Base-by-base conservation (phyloP, 1,140 invertebrate genomes). In the Argopecten irradians region DNA sequence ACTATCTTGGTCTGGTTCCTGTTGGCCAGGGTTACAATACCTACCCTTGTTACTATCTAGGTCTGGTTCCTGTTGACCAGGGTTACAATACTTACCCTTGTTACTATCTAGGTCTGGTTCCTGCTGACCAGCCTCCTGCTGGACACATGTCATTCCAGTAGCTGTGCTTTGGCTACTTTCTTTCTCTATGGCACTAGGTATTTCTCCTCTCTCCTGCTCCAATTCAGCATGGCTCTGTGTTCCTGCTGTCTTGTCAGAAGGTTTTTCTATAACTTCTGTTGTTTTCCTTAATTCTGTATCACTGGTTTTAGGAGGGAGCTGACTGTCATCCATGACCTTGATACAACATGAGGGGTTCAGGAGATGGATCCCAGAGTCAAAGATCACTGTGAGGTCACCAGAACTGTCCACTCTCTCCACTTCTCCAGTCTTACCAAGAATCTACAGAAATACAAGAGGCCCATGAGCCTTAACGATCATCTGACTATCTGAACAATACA, bases 361-460 rank as follows among this genome's bases (percentile, higher is more conserved):
- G 19, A 82, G 41, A 19, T 85, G 85, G 32, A 84, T 88, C 3
- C 32, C 34, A 2, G 84, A 84, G 16, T 84, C 33, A 32, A 93
- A 89, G 28, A 82, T 71, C 19, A 93, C 89, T 0, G 43, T 34
- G 0, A 92, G 82, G 35, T 90, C 84, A 0, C 90, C 91, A 14
- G 88, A 84, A 1, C 71, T 85, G 41, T 93, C 92, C 22, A 92
- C 85, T 22, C 86, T 86, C 34, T 86, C 85, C 28, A 93, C 82
- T 11, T 14, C 84, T 13, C 91, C 89, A 28, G 33, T 19, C 28
- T 86, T 87, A n/a, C 91, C 91, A 22, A 92, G 82, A 19, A 83
- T n/a, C 90, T 91, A 82, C 0, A 41, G 5, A 87, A 19, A 84
- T 39, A 86, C 16, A 36, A n/a, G n/a, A n/a, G n/a, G n/a, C n/a